These are phyloP conservation scores for Eleginops maclovinus DNA, from an alignment of 2,113 vertebrate genomes.

Conservation along the genomic window DNA sequence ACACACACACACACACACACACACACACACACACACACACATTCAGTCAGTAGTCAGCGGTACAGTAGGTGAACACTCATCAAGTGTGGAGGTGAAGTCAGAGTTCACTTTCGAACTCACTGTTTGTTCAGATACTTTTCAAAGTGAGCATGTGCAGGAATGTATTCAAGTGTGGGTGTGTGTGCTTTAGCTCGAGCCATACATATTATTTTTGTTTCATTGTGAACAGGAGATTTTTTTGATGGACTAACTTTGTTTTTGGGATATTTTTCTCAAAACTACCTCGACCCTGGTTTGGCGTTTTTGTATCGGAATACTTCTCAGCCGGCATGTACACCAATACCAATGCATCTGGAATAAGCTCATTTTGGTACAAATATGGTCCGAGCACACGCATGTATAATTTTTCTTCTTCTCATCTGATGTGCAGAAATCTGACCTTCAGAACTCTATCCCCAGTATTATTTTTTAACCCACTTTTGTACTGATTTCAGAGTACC, in stretches of 20 bases:
- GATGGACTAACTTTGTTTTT: not conserved
- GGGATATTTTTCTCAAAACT: not conserved
- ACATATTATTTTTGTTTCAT: not conserved
- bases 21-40: constrained; percentile 4
- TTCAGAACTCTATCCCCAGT: not conserved
- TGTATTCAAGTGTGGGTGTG: not conserved
- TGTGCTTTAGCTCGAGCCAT: not conserved
- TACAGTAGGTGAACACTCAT: constrained; percentile 2
- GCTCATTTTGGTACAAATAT: not conserved
- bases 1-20: constrained; percentile 2
- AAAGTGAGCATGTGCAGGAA: not conserved
- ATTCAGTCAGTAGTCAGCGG: constrained; percentile 1
- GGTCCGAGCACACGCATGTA: not conserved
- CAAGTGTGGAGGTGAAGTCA: constrained; percentile 21
- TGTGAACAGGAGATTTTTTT: not conserved
- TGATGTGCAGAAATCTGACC: no score
- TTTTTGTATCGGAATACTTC: no score
- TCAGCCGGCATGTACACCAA: not conserved
- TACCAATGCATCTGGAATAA: not conserved
- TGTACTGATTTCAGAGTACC: not conserved
- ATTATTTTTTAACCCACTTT: not conserved
- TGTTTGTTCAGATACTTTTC: constrained; percentile 19
- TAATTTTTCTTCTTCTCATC: not conserved
- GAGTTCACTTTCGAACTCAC: constrained; percentile 17
- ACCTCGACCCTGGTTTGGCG: no score